Conservation (phyloP, 2,888 invertebrate species). For the Sesia bembeciformis region DNA sequence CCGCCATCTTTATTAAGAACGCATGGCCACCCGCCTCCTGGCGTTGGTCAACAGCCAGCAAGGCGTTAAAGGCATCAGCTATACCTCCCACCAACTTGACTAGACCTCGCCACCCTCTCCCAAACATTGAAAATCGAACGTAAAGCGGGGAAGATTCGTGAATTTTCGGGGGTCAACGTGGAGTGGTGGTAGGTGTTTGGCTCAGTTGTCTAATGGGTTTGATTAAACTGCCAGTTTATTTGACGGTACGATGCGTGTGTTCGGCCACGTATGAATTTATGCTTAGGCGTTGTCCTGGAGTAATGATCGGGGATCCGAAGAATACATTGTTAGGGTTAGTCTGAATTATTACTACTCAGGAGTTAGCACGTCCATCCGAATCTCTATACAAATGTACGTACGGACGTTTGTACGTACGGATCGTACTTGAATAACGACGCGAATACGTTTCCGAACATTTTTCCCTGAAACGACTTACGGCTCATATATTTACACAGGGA, state of each 20-base stretch:
- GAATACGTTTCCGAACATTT: no score
- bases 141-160: constrained; percentile 24
- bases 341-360: neutral
- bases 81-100: constrained; percentile 48
- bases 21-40: constrained; percentile 65
- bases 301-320: constrained; percentile 48
- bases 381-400: no score
- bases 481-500: no score
- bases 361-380: no score
- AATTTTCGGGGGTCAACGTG: constrained; percentile 38
- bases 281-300: constrained; percentile 42
- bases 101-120: constrained; percentile 34
- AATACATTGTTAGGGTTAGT: neutral
- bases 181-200: constrained; percentile 53
- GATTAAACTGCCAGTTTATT: constrained; percentile 75
- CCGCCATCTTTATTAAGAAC: constrained; percentile 71
- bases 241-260: constrained; percentile 69
- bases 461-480: no score
- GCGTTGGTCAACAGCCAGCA: constrained; percentile 70
- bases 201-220: constrained; percentile 73
- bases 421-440: no score
- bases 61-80: constrained; percentile 73
- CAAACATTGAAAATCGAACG: constrained; percentile 8
- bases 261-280: constrained; percentile 70
- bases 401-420: no score